Percentiles rank a stretch among this genome's conserved stretches.
Evolutionary conservation across 2,113 vertebrate genomes (phyloP).

Genomic region (Phalacrocorax aristotelis): DNA sequence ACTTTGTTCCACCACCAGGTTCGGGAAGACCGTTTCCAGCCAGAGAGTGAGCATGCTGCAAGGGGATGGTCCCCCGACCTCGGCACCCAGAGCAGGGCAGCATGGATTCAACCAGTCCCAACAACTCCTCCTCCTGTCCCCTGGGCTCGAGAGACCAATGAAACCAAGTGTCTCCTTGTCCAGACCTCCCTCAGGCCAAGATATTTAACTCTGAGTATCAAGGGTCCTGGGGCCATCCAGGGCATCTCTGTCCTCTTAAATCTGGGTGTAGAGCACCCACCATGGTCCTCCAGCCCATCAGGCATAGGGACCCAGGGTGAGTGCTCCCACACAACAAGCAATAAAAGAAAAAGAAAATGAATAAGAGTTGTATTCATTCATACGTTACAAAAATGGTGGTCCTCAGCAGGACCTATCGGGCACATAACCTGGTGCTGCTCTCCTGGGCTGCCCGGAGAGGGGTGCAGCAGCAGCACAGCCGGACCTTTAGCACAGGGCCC

Average conservation of each 20-base stretch:
- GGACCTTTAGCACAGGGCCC: not conserved
- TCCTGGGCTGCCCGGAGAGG: not conserved
- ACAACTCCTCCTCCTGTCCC: not conserved
- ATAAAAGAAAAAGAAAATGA: not conserved
- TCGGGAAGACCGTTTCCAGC: not conserved
- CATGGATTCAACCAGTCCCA: not conserved
- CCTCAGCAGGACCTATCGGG: not conserved
- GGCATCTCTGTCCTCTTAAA: not conserved
- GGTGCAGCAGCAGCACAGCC: not conserved
- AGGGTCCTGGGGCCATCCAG: not conserved
- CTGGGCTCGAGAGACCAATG: not conserved
- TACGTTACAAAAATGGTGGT: rapidly evolving
- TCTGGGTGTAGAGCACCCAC: not conserved
- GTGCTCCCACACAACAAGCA: no score
- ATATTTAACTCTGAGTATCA: not conserved
- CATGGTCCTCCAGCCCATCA: not conserved
- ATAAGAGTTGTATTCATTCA: rapidly evolving
- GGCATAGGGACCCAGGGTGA: not conserved
- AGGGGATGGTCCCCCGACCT: not conserved
- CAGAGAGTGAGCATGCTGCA: not conserved
- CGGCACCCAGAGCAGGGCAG: not conserved
- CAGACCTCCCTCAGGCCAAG: not conserved
- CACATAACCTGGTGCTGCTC: not conserved
- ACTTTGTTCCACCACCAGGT: not conserved
- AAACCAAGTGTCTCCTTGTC: not conserved